phyloP scores from a whole-genome alignment of 2,888 invertebrate genomes.

The Cacoxenus indagator region DNA sequence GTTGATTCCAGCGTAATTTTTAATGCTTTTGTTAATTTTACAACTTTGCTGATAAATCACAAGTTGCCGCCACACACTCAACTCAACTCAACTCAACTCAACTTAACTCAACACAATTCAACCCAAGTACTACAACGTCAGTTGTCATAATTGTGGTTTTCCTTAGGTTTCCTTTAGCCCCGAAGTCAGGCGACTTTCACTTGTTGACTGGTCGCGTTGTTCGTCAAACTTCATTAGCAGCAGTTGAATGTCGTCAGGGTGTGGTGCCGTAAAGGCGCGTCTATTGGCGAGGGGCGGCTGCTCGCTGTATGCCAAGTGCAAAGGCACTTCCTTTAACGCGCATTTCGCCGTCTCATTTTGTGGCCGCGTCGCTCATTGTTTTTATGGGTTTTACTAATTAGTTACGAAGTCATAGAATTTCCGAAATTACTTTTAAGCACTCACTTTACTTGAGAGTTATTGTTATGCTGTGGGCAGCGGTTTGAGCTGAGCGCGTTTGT shows the following conservation, averaged over 20 bases:
- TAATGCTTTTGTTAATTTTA: constrained; percentile 43
- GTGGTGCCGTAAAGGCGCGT: neutral
- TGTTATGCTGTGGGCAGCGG: constrained; percentile 43
- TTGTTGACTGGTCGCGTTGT: constrained; percentile 49
- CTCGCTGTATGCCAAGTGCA: too few relatives aligned
- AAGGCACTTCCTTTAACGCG: constrained; percentile 23
- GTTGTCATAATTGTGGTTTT: constrained; percentile 32
- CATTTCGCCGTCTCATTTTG: constrained; percentile 23
- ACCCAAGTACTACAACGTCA: neutral
- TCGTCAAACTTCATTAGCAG: constrained; percentile 57
- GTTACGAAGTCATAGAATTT: constrained; percentile 66
- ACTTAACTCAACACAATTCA: too few relatives aligned
- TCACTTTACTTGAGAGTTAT: constrained; percentile 44
- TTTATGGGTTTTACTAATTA: constrained; percentile 68
- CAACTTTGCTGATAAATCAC: constrained; percentile 21
- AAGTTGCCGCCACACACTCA: neutral
- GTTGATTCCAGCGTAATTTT: constrained; percentile 18
- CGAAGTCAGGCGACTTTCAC: constrained; percentile 46
- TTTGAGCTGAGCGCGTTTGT: constrained; percentile 21
- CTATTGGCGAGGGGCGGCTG: neutral
- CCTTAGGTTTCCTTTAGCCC: constrained; percentile 7
- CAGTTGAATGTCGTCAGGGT: neutral
- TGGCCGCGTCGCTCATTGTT: constrained; percentile 50
- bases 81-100: too few relatives aligned
- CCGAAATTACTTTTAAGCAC: constrained; percentile 53